Evolutionary conservation across 2,797 vertebrate genomes (phyloP).

Genomic region (Sylvilagus floridanus): DNA sequence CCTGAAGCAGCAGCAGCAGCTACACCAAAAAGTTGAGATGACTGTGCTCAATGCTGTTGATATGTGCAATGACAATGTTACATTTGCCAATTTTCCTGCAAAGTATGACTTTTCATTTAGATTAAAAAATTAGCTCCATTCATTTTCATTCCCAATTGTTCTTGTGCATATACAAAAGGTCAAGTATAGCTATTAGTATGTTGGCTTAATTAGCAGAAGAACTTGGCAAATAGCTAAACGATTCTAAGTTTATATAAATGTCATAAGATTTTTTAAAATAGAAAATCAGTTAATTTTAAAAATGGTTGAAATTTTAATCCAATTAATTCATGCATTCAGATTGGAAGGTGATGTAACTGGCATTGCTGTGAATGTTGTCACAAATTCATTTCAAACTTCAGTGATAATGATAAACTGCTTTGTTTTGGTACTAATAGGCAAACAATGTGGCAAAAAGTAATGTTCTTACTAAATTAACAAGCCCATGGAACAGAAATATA

Average conservation of each 20-base stretch:
- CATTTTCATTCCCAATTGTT: constrained; percentile 65
- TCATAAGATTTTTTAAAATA: constrained; percentile 64
- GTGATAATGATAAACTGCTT: constrained; percentile 34
- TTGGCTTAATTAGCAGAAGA: constrained; percentile 46
- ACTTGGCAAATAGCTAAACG: constrained; percentile 57
- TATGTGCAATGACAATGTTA: background rate
- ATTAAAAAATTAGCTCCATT: constrained; percentile 67
- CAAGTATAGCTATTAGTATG: constrained; percentile 56
- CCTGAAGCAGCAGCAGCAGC: background rate
- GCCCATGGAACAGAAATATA: background rate
- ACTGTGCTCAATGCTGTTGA: background rate
- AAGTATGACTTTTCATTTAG: constrained; percentile 49
- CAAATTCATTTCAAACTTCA: constrained; percentile 32
- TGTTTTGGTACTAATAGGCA: constrained; percentile 32
- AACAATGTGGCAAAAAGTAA: constrained; percentile 50
- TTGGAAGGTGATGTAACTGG: constrained; percentile 41
- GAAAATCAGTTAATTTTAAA: constrained; percentile 64
- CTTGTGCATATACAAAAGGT: constrained; percentile 58
- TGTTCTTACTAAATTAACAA: constrained; percentile 56
- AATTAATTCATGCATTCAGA: constrained; percentile 42
- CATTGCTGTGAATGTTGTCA: background rate
- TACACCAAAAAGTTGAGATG: background rate
- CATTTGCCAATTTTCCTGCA: background rate
- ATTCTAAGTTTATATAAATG: constrained; percentile 67
- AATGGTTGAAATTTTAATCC: constrained; percentile 53